These are phyloP conservation scores for Bradypodion ventrale DNA, from an alignment of 2,797 vertebrate genomes.

Conservation along the genomic window DNA sequence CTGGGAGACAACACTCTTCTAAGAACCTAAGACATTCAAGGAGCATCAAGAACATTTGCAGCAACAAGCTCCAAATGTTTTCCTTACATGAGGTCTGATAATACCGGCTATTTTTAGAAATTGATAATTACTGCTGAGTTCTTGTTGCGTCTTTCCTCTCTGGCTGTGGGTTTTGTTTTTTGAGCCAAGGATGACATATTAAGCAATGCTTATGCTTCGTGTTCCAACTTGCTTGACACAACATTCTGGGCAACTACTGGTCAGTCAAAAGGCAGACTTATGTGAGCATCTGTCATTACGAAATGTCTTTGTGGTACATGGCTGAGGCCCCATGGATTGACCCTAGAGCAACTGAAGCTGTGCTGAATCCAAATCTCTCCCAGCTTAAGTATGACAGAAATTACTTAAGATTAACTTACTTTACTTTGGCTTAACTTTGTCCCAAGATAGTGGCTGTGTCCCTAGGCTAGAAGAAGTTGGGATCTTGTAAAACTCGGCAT, in stretches of 20 bases:
- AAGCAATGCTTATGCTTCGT: background rate
- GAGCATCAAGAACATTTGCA: conserved; percentile 19
- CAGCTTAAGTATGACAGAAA: too few relatives aligned
- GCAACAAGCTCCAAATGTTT: background rate
- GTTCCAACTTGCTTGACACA: conserved; percentile 34
- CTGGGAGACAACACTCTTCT: background rate
- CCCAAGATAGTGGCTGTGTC: background rate
- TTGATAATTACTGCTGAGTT: conserved; percentile 42
- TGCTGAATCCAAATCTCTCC: too few relatives aligned
- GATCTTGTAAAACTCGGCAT: too few relatives aligned
- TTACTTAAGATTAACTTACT: too few relatives aligned
- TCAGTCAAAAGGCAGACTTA: conserved; percentile 23
- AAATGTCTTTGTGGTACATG: background rate
- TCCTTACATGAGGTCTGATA: conserved; percentile 7
- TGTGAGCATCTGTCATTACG: background rate
- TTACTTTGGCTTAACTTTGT: too few relatives aligned
- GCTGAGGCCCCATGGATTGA: background rate
- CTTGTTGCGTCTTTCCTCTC: conserved; percentile 43
- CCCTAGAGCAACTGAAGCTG: too few relatives aligned
- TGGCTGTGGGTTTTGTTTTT: conserved; percentile 41
- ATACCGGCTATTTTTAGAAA: conserved; percentile 57
- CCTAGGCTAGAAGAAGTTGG: too few relatives aligned
- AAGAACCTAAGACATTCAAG: background rate
- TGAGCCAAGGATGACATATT: conserved; percentile 14
- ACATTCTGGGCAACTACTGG: conserved; percentile 11